Evolutionary conservation across 2,797 vertebrate genomes (phyloP).

Genomic region (Sebastes flavidus): DNA sequence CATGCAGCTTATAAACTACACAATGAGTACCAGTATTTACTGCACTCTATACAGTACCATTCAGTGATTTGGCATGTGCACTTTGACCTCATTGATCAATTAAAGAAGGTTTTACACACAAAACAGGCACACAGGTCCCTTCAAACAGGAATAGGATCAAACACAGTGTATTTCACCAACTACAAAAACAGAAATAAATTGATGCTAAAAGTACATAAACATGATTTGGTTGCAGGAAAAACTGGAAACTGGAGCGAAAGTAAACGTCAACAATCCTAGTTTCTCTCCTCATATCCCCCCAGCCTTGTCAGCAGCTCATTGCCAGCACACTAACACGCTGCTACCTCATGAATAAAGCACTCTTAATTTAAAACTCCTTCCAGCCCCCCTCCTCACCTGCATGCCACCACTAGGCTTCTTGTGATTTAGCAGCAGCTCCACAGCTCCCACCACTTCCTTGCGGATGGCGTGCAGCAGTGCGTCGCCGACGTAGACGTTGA

Average conservation of each 20-base stretch:
- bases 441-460: constrained; percentile 96
- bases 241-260: neutral
- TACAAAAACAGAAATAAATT: neutral
- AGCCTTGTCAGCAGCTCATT: neutral
- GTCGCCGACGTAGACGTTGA: constrained; percentile 93
- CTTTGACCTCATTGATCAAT: neutral
- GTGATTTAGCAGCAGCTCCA: constrained; percentile 95
- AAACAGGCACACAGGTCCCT: neutral
- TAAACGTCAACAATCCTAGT: neutral
- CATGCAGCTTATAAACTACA: constrained; percentile 4
- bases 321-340: neutral
- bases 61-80: neutral
- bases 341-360: constrained; percentile 6
- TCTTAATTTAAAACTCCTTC: neutral
- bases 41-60: neutral
- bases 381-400: constrained; percentile 82
- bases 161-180: neutral
- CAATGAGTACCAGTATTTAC: neutral
- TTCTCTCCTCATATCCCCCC: neutral
- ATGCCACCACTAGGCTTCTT: constrained; percentile 96
- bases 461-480: constrained; percentile 95
- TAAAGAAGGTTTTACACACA: neutral
- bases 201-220: neutral
- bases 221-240: neutral
- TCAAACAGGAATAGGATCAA: neutral